Evolutionary conservation across 2,797 vertebrate species (phyloP), one percentile per base, ranked within the genome.

Genomic region (Macropodus opercularis): DNA sequence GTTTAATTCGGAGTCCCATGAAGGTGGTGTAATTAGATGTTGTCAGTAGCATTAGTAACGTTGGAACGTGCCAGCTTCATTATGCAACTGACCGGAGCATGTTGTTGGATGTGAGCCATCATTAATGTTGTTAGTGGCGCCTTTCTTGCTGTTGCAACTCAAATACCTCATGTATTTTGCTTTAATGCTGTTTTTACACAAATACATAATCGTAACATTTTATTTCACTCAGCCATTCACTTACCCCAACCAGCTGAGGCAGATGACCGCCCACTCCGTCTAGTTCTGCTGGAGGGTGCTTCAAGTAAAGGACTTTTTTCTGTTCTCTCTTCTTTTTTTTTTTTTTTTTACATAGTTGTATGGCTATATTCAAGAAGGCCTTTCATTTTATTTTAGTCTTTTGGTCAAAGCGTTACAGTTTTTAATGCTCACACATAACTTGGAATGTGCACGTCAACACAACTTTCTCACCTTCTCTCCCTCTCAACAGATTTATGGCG

Each of bases 311-410:
- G n/a, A n/a, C n/a, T n/a, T n/a, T n/a, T n/a, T n/a, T n/a, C n/a
- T n/a, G n/a, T n/a, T n/a, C n/a, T n/a, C n/a, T n/a, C n/a, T n/a
- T n/a, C n/a, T n/a, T n/a, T n/a, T n/a, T n/a, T n/a, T n/a, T n/a
- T n/a, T n/a, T n/a, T n/a, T n/a, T n/a, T n/a, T n/a, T n/a, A n/a
- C n/a, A n/a, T n/a, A n/a, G n/a, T n/a, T n/a, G n/a, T n/a, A n/a
- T n/a, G n/a, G n/a, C n/a, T n/a, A n/a, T n/a, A n/a, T n/a, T n/a
- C n/a, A n/a, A n/a, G n/a, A n/a, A n/a, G n/a, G n/a, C n/a, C n/a
- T n/a, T n/a, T n/a, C n/a, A n/a, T n/a, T n/a, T n/a, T n/a, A 89
- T 77, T 84, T 57, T 80, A 89, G 61, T 73, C 75, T 74, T n/a
- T 22, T 34, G 53, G 77, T 86, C 78, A 80, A 73, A 80, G 63